A percentile compares a stretch with the other conserved stretches of the same genome.
phyloP scores from a whole-genome alignment of 1,140 invertebrate genomes.

The Diorhabda elongata region DNA sequence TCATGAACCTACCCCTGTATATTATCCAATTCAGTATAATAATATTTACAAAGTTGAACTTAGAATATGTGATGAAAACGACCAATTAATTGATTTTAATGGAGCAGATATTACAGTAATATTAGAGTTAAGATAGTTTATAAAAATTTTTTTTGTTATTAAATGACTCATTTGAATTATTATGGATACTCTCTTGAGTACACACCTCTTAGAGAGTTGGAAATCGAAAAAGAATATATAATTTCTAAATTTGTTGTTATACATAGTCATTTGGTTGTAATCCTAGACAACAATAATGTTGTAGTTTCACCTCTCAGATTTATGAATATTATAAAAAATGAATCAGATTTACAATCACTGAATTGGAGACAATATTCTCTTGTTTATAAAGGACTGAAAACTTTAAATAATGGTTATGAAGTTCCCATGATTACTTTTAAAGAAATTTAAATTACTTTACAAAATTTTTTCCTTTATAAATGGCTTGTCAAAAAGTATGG shows the following conservation, averaged over 20 bases:
- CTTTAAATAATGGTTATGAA: too few species aligned
- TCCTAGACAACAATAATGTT: too few species aligned
- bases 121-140: background rate
- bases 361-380: too few species aligned
- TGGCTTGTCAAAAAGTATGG: background rate
- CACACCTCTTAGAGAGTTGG: too few species aligned
- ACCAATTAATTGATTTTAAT: background rate
- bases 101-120: background rate
- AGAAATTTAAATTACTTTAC: too few species aligned
- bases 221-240: too few species aligned
- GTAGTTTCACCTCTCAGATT: background rate
- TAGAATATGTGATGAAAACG: slow-evolving; percentile 3
- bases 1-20: slow-evolving; percentile 4
- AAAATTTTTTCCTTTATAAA: background rate
- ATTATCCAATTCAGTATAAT: slow-evolving; percentile 5
- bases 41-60: slow-evolving; percentile 1
- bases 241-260: too few species aligned
- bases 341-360: background rate
- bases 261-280: too few species aligned
- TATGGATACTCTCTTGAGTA: too few species aligned
- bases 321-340: background rate
- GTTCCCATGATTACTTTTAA: too few species aligned
- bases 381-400: too few species aligned
- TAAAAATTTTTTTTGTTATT: background rate
- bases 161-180: too few species aligned